A percentile compares a stretch with the other conserved stretches of the same genome.
phyloP scores from a whole-genome alignment of 2,797 vertebrate genomes.

The Orestias chungarensis region DNA sequence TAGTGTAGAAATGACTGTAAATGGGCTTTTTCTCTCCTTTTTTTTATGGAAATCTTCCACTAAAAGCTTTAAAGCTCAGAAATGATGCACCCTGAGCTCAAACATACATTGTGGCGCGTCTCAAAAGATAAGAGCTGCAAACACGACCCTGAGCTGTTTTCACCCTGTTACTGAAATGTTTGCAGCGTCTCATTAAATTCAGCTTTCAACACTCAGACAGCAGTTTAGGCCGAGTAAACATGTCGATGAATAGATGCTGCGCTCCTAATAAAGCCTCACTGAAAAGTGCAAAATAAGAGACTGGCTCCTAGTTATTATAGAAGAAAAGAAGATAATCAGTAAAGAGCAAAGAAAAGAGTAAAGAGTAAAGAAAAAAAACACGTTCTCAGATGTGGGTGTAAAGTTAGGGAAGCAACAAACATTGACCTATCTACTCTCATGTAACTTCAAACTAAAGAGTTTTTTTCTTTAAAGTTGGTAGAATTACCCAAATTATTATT shows the following conservation, averaged over 20 bases:
- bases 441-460: too few species aligned
- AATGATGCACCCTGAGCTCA: slow-evolving; percentile 4
- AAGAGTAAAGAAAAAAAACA: neutral
- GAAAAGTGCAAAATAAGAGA: neutral
- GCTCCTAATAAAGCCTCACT: neutral
- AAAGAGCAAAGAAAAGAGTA: neutral
- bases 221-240: neutral
- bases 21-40: neutral
- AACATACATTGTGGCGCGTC: neutral
- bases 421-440: neutral
- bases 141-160: neutral
- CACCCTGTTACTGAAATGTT: neutral
- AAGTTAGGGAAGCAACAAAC: neutral
- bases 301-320: neutral
- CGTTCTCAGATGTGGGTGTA: neutral
- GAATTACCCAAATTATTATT: too few species aligned
- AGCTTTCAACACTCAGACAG: neutral
- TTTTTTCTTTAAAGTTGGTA: too few species aligned
- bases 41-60: neutral
- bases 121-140: neutral
- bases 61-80: too few species aligned
- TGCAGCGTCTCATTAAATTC: neutral
- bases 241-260: neutral
- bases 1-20: neutral
- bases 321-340: neutral